Percentiles rank a stretch among this genome's conserved stretches.
phyloP scores from a whole-genome alignment of 2,888 invertebrate species.

The Prionchulus punctatus region DNA sequence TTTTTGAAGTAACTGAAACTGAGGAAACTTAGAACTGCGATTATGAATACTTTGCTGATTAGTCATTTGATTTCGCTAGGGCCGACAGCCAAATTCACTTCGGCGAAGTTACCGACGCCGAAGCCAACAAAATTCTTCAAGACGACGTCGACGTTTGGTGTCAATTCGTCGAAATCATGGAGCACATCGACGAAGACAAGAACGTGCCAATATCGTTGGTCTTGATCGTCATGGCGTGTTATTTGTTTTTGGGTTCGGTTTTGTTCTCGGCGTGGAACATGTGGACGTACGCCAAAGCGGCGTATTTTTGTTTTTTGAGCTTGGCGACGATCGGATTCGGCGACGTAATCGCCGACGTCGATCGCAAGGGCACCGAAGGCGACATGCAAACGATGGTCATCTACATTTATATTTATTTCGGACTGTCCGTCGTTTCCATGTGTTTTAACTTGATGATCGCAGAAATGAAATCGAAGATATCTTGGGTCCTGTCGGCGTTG shows the following conservation, averaged over 20 bases:
- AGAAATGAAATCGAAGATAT: slow-evolving; percentile 14
- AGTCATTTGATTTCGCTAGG: too few relatives aligned
- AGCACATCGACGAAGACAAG: slow-evolving; percentile 9
- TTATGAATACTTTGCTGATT: too few relatives aligned
- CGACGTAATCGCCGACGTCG: slow-evolving; percentile 13
- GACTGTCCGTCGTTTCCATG: slow-evolving; percentile 15
- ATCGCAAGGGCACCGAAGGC: slow-evolving; percentile 6
- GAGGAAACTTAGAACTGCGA: too few relatives aligned
- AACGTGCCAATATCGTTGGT: slow-evolving; percentile 14
- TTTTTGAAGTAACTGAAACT: too few relatives aligned
- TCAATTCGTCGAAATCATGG: too few relatives aligned
- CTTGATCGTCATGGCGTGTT: slow-evolving; percentile 12
- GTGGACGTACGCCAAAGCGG: slow-evolving; percentile 13
- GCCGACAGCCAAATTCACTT: too few relatives aligned
- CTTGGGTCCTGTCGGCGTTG: slow-evolving; percentile 11
- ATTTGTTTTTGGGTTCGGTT: slow-evolving; percentile 13
- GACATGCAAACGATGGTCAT: slow-evolving; percentile 8
- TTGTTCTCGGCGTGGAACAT: slow-evolving; percentile 13
- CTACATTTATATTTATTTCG: slow-evolving; percentile 13
- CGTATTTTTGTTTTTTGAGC: slow-evolving; percentile 11
- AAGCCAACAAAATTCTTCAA: too few relatives aligned
- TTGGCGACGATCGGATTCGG: slow-evolving; percentile 11
- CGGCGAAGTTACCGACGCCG: too few relatives aligned
- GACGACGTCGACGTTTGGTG: too few relatives aligned
- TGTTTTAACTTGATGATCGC: slow-evolving; percentile 15